Conservation (phyloP, 2,888 invertebrate species). For the Euproctis similis region DNA sequence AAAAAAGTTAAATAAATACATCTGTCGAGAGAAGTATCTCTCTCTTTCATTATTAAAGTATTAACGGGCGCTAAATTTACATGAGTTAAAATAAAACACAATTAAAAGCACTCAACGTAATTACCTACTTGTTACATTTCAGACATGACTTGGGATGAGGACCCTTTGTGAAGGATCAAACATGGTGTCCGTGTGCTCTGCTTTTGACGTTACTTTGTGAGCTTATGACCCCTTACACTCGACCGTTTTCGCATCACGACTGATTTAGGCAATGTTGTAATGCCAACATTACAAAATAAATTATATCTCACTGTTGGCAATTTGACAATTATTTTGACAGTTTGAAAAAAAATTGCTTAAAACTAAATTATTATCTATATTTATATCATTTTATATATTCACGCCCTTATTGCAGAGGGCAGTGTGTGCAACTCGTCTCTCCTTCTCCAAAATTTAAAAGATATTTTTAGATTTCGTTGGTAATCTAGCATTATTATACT, state of each 20-base stretch:
- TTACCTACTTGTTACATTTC: conserved; percentile 16
- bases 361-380: no score
- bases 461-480: no score
- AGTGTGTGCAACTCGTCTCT: no score
- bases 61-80: no score
- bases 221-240: conserved; percentile 31
- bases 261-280: conserved; percentile 8
- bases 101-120: conserved; percentile 16
- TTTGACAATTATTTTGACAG: conserved; percentile 10
- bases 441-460: no score
- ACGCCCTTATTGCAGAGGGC: no score
- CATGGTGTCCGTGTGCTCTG: conserved; percentile 29
- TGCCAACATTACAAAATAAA: conserved; percentile 8
- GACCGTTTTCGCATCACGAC: conserved; percentile 10
- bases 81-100: conserved; percentile 6
- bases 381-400: no score
- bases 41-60: no score
- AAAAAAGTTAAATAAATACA: no score
- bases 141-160: conserved; percentile 10
- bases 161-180: conserved; percentile 33
- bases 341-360: no score
- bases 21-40: no score
- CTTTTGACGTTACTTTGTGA: conserved; percentile 51
- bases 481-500: no score
- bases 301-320: conserved; percentile 2